Conservation (phyloP, 1,140 invertebrate genomes). For the Aleiodes sp. region DNA sequence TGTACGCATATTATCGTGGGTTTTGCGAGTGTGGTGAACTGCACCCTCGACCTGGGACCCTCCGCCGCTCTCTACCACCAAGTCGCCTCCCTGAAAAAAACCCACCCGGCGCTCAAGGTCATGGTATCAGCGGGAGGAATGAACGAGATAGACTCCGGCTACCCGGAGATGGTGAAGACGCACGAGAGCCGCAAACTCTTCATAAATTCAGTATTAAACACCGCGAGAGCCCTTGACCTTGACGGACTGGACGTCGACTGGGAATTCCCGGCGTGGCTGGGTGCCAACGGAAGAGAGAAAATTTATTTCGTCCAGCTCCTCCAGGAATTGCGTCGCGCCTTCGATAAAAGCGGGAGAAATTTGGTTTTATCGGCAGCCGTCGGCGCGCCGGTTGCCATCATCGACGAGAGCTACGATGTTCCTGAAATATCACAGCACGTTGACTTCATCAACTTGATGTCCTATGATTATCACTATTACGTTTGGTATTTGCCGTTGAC, state of each 20-base stretch:
- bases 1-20: constrained; percentile 86
- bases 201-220: constrained; percentile 72
- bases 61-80: constrained; percentile 64
- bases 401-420: constrained; percentile 80
- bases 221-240: constrained; percentile 72
- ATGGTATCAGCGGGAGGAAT: constrained; percentile 81
- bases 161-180: constrained; percentile 75
- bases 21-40: constrained; percentile 75
- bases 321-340: constrained; percentile 74
- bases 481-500: constrained; percentile 81
- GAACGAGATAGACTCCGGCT: constrained; percentile 69
- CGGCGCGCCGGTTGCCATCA: constrained; percentile 76
- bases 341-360: constrained; percentile 67
- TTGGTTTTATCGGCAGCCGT: constrained; percentile 80
- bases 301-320: constrained; percentile 79
- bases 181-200: constrained; percentile 77
- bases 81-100: constrained; percentile 70
- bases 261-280: constrained; percentile 78
- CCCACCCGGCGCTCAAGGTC: constrained; percentile 77
- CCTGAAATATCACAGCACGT: constrained; percentile 78
- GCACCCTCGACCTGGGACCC: constrained; percentile 65
- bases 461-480: constrained; percentile 89
- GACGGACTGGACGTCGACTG: constrained; percentile 89
- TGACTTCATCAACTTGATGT: constrained; percentile 89
- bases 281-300: constrained; percentile 65